Conservation (phyloP, 1,140 invertebrate species). For the Bilobella aurantiaca region DNA sequence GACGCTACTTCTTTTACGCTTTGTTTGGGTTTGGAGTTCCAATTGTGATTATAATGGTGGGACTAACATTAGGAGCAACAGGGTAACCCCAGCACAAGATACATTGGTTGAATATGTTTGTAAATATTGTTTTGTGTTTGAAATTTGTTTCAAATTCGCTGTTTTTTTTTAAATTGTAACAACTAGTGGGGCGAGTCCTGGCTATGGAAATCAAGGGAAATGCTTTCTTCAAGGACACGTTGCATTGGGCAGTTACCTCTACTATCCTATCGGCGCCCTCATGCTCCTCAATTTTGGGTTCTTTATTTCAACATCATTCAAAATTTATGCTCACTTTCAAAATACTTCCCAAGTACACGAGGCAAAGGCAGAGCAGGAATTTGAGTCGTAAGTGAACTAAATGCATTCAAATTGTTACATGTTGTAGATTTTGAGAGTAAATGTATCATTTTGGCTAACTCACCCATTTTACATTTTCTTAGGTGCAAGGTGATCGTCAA, state of each 20-base stretch:
- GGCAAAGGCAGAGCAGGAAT: neutral
- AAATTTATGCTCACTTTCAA: constrained; percentile 13
- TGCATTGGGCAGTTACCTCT: constrained; percentile 22
- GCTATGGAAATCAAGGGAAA: constrained; percentile 16
- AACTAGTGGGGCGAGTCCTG: constrained; percentile 8
- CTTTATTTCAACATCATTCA: constrained; percentile 21
- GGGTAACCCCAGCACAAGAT: too few species aligned
- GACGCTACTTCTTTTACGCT: neutral
- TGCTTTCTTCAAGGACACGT: constrained; percentile 24
- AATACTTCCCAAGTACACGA: neutral
- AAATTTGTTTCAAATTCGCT: neutral
- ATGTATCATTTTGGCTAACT: neutral
- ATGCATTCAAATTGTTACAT: neutral
- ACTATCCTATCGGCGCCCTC: constrained; percentile 17
- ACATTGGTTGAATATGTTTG: too few species aligned
- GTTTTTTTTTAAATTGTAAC: neutral
- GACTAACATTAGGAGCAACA: neutral
- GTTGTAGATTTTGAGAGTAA: neutral
- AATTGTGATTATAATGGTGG: neutral
- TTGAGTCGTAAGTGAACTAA: neutral
- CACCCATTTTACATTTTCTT: too few species aligned
- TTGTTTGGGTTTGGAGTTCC: constrained; percentile 9
- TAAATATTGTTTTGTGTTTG: neutral
- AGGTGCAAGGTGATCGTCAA: constrained; percentile 50
- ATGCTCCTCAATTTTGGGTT: constrained; percentile 19